Conservation (phyloP, 2,797 vertebrate species). For the Argya squamiceps region DNA sequence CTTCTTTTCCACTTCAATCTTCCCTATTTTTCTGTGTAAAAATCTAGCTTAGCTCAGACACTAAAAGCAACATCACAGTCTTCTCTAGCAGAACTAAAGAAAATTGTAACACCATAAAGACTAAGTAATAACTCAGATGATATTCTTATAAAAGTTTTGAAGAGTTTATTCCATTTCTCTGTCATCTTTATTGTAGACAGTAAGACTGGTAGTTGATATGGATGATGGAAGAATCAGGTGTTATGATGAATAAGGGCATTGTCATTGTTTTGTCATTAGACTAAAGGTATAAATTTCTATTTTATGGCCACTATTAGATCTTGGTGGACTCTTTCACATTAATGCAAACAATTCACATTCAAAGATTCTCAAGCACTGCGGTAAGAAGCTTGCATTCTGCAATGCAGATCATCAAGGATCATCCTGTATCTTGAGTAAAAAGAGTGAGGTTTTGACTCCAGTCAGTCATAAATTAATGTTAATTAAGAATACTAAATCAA, state of each 20-base stretch:
- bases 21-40: neutral
- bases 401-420: neutral
- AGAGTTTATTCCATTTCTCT: neutral
- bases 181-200: neutral
- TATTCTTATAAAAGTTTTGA: neutral
- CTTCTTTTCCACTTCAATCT: neutral
- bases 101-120: neutral
- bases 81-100: neutral
- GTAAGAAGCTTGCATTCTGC: neutral
- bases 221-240: neutral
- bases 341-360: neutral
- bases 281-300: neutral
- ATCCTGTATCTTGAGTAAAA: neutral
- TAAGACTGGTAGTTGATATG: neutral
- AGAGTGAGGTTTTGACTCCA: neutral
- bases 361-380: neutral
- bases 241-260: neutral
- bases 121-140: neutral
- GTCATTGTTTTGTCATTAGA: neutral
- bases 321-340: neutral
- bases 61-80: neutral
- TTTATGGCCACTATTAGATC: neutral
- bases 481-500: neutral
- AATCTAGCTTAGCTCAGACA: neutral
- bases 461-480: neutral